Conservation (phyloP, 1,140 invertebrate species). For the Steinernema feltiae region DNA sequence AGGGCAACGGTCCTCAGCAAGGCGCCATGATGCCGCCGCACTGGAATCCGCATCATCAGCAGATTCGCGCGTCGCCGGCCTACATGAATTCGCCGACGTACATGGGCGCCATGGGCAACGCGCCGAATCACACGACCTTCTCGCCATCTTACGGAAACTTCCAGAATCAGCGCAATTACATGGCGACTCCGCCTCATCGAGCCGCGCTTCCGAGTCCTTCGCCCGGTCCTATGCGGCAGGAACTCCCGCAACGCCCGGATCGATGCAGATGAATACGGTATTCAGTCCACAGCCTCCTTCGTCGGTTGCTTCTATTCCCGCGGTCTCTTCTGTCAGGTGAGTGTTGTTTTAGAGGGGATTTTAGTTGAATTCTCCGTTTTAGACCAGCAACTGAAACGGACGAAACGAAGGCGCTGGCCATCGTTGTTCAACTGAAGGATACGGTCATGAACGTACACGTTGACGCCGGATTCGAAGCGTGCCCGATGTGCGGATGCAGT, state of each 20-base stretch:
- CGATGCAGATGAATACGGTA: neutral
- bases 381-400: neutral
- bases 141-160: neutral
- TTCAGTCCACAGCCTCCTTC: neutral
- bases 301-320: neutral
- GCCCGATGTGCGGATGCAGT: slow-evolving; percentile 32
- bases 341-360: neutral
- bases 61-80: neutral
- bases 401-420: slow-evolving; percentile 11
- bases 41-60: neutral
- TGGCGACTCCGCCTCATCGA: neutral
- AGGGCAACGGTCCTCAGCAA: neutral
- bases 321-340: neutral
- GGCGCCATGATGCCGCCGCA: neutral
- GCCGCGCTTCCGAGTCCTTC: neutral
- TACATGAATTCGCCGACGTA: slow-evolving; percentile 3
- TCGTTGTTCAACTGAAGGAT: slow-evolving; percentile 20
- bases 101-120: neutral
- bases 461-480: slow-evolving; percentile 34
- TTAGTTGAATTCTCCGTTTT: neutral
- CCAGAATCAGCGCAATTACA: neutral
- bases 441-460: slow-evolving; percentile 34
- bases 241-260: neutral
- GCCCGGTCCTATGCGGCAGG: neutral
- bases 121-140: neutral